Evolutionary conservation across 53 echinoderm and acorn worm genomes (phyloP).

Genomic region (Paracentrotus lividus): DNA sequence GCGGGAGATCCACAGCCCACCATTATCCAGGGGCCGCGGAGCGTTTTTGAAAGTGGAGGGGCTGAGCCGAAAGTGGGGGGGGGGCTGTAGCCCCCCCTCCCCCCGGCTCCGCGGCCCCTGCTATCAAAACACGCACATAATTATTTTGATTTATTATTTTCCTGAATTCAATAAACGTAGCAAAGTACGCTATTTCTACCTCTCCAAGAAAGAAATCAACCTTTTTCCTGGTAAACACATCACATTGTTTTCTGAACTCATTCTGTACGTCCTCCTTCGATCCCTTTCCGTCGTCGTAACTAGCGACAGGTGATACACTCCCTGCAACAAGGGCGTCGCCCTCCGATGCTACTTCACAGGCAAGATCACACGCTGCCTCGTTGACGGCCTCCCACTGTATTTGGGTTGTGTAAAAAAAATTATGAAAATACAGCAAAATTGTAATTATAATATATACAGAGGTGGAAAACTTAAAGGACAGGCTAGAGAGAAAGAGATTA

Average conservation of each 20-base stretch:
- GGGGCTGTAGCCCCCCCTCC: too few relatives aligned
- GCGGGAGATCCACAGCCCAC: too few relatives aligned
- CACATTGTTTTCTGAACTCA: constrained; percentile 81
- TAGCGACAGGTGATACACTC: constrained; percentile 73
- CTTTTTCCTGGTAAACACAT: constrained; percentile 75
- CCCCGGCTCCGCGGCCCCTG: too few relatives aligned
- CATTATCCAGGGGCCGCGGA: too few relatives aligned
- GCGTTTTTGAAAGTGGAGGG: too few relatives aligned
- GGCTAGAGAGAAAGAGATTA: not conserved
- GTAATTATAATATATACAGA: not conserved
- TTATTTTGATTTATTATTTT: too few relatives aligned
- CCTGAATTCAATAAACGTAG: too few relatives aligned
- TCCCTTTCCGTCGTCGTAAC: constrained; percentile 71
- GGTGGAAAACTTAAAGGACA: not conserved
- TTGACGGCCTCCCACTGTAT: constrained; percentile 81
- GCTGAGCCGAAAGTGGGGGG: too few relatives aligned
- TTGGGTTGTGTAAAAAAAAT: not conserved
- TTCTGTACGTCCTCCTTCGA: constrained; percentile 73
- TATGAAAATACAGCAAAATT: too few relatives aligned
- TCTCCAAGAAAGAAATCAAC: constrained; percentile 94
- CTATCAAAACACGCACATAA: too few relatives aligned
- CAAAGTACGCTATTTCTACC: too few relatives aligned
- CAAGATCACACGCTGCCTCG: constrained; percentile 85
- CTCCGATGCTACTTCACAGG: constrained; percentile 83
- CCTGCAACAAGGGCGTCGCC: constrained; percentile 90